phyloP scores from a whole-genome alignment of 1,140 invertebrate species.

The Drosophila busckii region DNA sequence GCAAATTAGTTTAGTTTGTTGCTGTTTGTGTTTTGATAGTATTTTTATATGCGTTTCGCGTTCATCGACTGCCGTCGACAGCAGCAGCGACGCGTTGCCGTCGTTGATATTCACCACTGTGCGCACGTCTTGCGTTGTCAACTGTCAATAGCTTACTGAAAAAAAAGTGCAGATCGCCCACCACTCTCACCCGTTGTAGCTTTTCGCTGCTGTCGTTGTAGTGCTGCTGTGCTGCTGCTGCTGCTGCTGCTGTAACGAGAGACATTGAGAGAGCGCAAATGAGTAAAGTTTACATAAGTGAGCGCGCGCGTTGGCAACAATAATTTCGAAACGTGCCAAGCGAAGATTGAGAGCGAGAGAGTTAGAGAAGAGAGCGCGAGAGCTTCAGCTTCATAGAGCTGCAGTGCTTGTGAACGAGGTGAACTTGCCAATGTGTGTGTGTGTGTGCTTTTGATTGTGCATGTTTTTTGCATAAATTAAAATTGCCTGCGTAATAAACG shows the following conservation, averaged over 20 bases:
- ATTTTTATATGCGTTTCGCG: slow-evolving; percentile 6
- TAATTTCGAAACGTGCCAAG: slow-evolving; percentile 46
- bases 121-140: slow-evolving; percentile 58
- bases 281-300: slow-evolving; percentile 63
- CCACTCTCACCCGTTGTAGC: slow-evolving; percentile 30
- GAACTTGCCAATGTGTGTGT: slow-evolving; percentile 13
- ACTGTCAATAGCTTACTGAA: slow-evolving; percentile 59
- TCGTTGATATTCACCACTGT: slow-evolving; percentile 48
- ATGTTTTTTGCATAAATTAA: slow-evolving; percentile 65
- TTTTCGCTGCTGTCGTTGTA: slow-evolving; percentile 10
- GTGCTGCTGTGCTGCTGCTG: slow-evolving; percentile 8
- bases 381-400: slow-evolving; percentile 17
- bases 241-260: slow-evolving; percentile 58
- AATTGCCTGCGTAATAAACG: slow-evolving; percentile 60
- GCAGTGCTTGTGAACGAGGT: slow-evolving; percentile 32
- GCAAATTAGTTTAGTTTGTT: slow-evolving; percentile 15
- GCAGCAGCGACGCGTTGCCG: slow-evolving; percentile 57
- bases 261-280: slow-evolving; percentile 27
- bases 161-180: slow-evolving; percentile 57
- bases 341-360: slow-evolving; percentile 22
- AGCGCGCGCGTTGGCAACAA: slow-evolving; percentile 39
- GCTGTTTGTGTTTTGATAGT: slow-evolving; percentile 7
- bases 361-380: slow-evolving; percentile 14
- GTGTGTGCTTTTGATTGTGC: slow-evolving; percentile 23
- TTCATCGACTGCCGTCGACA: slow-evolving; percentile 41